Conservation (phyloP, 2,797 vertebrate species). For the Poeciliopsis paucimaculata region DNA sequence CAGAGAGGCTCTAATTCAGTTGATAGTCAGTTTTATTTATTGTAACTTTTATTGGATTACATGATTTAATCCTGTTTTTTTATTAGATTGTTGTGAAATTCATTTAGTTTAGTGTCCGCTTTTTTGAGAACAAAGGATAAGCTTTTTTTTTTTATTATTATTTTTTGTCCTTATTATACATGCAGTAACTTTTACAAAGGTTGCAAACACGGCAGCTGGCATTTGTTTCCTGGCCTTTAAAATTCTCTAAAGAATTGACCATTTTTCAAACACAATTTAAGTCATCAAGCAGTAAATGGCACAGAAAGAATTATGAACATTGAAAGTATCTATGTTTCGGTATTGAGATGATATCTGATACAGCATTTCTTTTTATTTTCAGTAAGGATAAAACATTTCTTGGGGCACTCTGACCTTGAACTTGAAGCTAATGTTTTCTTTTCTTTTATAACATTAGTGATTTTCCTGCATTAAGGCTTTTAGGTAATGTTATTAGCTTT, state of each 20-base stretch:
- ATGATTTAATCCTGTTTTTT: background rate
- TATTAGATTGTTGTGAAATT: background rate
- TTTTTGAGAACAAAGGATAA: background rate
- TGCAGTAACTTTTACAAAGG: background rate
- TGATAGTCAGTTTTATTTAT: background rate
- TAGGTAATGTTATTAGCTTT: background rate
- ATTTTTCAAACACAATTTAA: background rate
- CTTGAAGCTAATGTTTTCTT: background rate
- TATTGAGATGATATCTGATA: background rate
- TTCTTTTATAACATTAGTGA: background rate
- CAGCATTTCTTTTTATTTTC: background rate
- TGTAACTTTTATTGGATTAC: background rate
- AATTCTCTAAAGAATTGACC: background rate
- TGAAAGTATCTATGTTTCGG: background rate
- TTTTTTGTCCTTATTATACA: background rate
- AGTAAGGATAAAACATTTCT: background rate
- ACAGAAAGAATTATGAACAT: background rate
- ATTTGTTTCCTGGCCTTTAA: background rate
- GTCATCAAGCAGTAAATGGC: background rate
- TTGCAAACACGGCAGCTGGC: background rate
- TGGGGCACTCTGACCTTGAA: background rate
- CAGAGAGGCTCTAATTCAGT: background rate
- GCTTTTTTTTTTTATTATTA: background rate
- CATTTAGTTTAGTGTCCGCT: background rate
- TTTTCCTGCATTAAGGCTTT: background rate